Evolutionary conservation across 2,888 invertebrate species (phyloP).

Genomic region (Heliconius aoede): DNA sequence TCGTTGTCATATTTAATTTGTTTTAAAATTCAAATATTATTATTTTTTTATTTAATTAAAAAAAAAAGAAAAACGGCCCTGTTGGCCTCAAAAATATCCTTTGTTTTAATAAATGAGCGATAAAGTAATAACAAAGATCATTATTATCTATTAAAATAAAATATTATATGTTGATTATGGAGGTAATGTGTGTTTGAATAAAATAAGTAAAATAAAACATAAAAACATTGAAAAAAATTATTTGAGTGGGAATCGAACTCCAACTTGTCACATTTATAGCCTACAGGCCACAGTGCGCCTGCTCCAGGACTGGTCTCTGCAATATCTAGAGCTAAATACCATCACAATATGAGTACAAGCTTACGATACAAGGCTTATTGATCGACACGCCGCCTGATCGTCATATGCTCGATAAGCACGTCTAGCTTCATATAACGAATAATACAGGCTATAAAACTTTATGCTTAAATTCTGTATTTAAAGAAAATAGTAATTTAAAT

Average conservation of each 20-base stretch:
- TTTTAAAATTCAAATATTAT: not conserved
- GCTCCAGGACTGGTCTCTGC: not conserved
- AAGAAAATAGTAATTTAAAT: not conserved
- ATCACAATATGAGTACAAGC: slow-evolving; percentile 8
- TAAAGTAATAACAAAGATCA: no score
- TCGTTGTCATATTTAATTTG: not conserved
- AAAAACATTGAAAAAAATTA: no score
- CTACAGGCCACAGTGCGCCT: not conserved
- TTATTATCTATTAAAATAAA: no score
- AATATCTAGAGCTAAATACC: not conserved
- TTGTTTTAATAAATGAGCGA: no score
- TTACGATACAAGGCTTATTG: slow-evolving; percentile 36
- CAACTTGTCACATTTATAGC: no score
- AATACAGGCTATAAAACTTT: slow-evolving; percentile 19
- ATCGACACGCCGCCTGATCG: slow-evolving; percentile 44
- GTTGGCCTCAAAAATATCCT: not conserved
- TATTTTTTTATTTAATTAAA: no score
- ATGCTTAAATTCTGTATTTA: not conserved
- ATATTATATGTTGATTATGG: no score
- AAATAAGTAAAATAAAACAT: no score
- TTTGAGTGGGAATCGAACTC: no score
- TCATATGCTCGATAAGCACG: slow-evolving; percentile 48
- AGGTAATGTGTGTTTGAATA: no score
- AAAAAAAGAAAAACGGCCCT: no score
- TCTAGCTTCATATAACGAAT: slow-evolving; percentile 37